These are phyloP conservation scores for Canis aureus DNA, from an alignment of 2,113 vertebrate species.

Conservation along the genomic window DNA sequence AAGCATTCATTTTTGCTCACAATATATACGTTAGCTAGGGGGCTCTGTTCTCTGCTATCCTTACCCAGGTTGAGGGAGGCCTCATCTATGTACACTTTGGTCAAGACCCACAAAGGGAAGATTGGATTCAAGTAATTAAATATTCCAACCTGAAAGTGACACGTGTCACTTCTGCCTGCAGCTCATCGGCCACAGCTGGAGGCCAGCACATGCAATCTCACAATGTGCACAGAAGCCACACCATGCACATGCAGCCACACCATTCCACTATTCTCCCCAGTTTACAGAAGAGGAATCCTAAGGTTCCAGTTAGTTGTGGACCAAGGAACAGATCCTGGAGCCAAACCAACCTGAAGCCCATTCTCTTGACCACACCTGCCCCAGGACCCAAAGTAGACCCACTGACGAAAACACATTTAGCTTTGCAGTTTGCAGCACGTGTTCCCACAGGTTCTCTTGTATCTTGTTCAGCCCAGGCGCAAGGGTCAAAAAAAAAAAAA, in stretches of 20 bases:
- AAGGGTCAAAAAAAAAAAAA: not conserved
- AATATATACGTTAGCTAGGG: not conserved
- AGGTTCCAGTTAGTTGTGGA: too few relatives aligned
- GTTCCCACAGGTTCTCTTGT: not conserved
- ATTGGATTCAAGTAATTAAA: not conserved
- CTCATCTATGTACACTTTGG: not conserved
- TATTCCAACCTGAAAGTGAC: not conserved
- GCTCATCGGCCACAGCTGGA: not conserved
- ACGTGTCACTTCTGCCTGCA: not conserved
- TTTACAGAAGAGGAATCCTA: not conserved
- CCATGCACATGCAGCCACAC: not conserved
- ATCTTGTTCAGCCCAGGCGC: not conserved
- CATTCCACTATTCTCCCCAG: rapidly evolving
- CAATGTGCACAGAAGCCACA: not conserved
- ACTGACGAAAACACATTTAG: not conserved
- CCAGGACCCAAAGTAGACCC: not conserved
- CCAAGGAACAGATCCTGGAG: not conserved
- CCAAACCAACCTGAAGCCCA: not conserved
- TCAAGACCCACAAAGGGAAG: not conserved
- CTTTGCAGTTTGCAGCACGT: not conserved
- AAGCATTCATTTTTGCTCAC: not conserved
- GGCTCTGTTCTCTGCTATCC: not conserved
- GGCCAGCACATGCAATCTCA: not conserved
- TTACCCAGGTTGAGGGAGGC: not conserved
- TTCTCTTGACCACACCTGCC: too few relatives aligned